phyloP scores from a whole-genome alignment of 2,113 vertebrate genomes.

The Clupea harengus region DNA sequence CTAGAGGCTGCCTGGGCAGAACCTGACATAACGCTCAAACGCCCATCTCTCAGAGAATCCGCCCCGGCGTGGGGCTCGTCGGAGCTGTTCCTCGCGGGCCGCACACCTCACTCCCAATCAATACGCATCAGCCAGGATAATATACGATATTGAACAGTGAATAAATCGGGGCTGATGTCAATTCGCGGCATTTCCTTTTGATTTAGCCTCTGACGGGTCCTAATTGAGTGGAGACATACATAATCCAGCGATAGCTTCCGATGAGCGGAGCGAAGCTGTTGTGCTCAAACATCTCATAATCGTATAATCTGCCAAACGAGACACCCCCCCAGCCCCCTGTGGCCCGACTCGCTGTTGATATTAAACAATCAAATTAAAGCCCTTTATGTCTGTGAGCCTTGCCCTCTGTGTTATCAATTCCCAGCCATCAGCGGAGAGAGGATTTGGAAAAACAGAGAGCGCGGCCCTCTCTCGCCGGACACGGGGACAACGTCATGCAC shows the following conservation, averaged over 20 bases:
- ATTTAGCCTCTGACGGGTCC: constrained; percentile 31
- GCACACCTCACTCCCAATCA: constrained; percentile 47
- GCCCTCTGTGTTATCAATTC: background rate
- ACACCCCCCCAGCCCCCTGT: background rate
- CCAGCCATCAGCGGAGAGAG: background rate
- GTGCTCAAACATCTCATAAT: constrained; percentile 17
- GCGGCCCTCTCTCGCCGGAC: background rate
- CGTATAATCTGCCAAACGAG: constrained; percentile 9
- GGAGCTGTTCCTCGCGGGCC: constrained; percentile 46
- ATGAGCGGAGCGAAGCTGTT: background rate
- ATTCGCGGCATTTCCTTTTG: constrained; percentile 51
- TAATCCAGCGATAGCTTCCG: constrained; percentile 24
- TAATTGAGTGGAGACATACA: constrained; percentile 38
- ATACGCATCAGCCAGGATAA: constrained; percentile 57
- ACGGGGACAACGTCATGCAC: background rate
- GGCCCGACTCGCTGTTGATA: constrained; percentile 3
- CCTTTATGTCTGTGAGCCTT: background rate
- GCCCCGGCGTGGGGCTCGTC: constrained; percentile 26
- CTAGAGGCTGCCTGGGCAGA: background rate
- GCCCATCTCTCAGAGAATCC: constrained; percentile 39
- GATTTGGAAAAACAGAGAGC: background rate
- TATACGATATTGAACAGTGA: constrained; percentile 53
- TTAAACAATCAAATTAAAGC: constrained; percentile 16
- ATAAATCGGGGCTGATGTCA: constrained; percentile 56
- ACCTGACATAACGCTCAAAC: background rate